Percentiles rank a stretch among this genome's conserved stretches.
phyloP scores from a whole-genome alignment of 2,797 vertebrate species.

The Phrynocephalus guinanensis region DNA sequence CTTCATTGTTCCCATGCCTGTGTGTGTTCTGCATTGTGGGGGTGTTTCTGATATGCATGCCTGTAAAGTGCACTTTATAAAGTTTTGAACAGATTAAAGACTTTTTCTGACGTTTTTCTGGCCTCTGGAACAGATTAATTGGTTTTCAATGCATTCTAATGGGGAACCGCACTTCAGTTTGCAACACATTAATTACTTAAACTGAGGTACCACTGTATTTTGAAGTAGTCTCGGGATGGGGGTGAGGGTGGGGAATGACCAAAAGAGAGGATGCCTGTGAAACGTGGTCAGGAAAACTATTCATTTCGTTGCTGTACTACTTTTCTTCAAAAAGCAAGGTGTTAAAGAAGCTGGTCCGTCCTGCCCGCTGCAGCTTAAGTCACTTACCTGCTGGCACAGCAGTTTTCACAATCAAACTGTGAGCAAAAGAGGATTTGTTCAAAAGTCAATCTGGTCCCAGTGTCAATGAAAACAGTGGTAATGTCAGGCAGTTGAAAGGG shows the following conservation, averaged over 20 bases:
- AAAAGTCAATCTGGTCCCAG: conserved; percentile 15
- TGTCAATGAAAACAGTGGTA: conserved; percentile 38
- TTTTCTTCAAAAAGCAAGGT: not conserved
- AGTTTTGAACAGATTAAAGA: too few relatives aligned
- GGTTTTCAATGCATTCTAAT: too few relatives aligned
- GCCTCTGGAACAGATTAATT: too few relatives aligned
- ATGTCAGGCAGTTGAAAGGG: not conserved
- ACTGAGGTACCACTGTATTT: not conserved
- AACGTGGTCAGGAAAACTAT: not conserved
- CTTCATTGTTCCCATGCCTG: too few relatives aligned
- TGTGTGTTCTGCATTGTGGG: too few relatives aligned
- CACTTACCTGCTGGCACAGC: conserved; percentile 11
- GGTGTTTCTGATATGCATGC: too few relatives aligned
- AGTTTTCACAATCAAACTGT: not conserved
- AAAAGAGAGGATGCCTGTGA: not conserved
- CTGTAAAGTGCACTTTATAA: too few relatives aligned
- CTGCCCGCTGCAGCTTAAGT: not conserved
- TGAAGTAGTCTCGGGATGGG: not conserved
- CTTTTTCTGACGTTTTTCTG: too few relatives aligned
- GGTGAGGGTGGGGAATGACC: not conserved
- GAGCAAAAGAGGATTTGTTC: conserved; percentile 7
- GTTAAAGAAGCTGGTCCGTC: not conserved
- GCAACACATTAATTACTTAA: too few relatives aligned
- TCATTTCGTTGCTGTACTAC: not conserved
- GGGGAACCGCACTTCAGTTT: too few relatives aligned